Percentiles rank a stretch among this genome's conserved stretches.
Evolutionary conservation across 2,888 invertebrate species (phyloP).

Genomic region (Cephus spinipes): DNA sequence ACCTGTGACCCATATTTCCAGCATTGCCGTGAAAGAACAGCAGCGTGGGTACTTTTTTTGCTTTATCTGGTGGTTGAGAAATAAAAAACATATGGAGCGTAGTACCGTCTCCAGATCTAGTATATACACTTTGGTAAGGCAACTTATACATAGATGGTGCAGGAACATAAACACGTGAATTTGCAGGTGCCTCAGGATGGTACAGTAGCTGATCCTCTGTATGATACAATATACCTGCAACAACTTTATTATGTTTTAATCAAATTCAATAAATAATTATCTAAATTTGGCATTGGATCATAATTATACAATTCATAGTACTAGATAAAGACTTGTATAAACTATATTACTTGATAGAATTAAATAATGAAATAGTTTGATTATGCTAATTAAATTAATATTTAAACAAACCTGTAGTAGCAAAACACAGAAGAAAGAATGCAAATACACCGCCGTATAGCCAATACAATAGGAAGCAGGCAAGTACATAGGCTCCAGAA

Average conservation of each 20-base stretch:
- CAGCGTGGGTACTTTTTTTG: constrained; percentile 82
- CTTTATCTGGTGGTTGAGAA: constrained; percentile 77
- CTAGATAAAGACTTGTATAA: background rate
- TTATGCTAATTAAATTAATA: background rate
- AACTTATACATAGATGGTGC: constrained; percentile 87
- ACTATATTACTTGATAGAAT: background rate
- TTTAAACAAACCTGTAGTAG: constrained; percentile 72
- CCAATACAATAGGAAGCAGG: constrained; percentile 85
- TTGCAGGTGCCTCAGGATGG: constrained; percentile 90
- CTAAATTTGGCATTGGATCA: background rate
- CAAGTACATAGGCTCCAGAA: constrained; percentile 78
- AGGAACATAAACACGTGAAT: constrained; percentile 89
- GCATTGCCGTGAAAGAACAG: constrained; percentile 97
- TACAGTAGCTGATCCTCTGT: constrained; percentile 89
- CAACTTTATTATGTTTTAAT: constrained; percentile 15
- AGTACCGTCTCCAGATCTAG: constrained; percentile 81
- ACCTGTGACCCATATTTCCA: constrained; percentile 95
- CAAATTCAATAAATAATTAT: background rate
- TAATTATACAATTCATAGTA: background rate
- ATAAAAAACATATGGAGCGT: constrained; percentile 86
- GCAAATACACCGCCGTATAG: constrained; percentile 84
- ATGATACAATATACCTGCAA: constrained; percentile 83
- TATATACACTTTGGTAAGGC: constrained; percentile 86
- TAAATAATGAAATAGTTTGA: background rate
- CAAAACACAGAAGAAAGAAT: constrained; percentile 76